phyloP scores from a whole-genome alignment of 2,888 invertebrate species.

The Sipha maydis region DNA sequence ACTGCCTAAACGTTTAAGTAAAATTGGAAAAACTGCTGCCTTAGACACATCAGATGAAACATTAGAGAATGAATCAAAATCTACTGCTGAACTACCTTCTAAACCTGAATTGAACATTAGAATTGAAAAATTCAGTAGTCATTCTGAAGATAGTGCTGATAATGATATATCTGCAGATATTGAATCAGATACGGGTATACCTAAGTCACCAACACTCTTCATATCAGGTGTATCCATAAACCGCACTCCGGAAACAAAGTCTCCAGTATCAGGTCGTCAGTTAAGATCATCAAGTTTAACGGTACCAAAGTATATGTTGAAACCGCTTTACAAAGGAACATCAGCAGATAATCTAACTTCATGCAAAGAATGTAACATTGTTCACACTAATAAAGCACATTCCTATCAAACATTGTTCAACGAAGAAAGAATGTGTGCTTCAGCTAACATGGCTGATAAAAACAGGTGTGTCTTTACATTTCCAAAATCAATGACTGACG shows the following conservation, averaged over 20 bases:
- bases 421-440: conserved; percentile 66
- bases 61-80: conserved; percentile 50
- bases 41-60: conserved; percentile 62
- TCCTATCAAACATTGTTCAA: conserved; percentile 62
- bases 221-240: conserved; percentile 73
- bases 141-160: conserved; percentile 59
- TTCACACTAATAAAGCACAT: conserved; percentile 64
- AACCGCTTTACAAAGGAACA: conserved; percentile 64
- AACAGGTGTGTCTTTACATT: conserved; percentile 71
- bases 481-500: conserved; percentile 72
- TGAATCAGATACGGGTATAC: conserved; percentile 72
- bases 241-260: conserved; percentile 71
- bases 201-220: conserved; percentile 72
- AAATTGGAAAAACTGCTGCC: conserved; percentile 64
- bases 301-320: conserved; percentile 66
- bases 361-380: conserved; percentile 61
- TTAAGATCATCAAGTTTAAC: conserved; percentile 71
- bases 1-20: conserved; percentile 63
- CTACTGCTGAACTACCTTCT: neutral
- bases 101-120: conserved; percentile 43
- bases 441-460: conserved; percentile 70
- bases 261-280: conserved; percentile 69
- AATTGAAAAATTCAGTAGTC: conserved; percentile 56
- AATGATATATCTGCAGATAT: conserved; percentile 67
- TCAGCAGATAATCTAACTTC: conserved; percentile 63